Evolutionary conservation across 2,113 vertebrate genomes (phyloP).

Genomic region (Paracanthobrama guichenoti): DNA sequence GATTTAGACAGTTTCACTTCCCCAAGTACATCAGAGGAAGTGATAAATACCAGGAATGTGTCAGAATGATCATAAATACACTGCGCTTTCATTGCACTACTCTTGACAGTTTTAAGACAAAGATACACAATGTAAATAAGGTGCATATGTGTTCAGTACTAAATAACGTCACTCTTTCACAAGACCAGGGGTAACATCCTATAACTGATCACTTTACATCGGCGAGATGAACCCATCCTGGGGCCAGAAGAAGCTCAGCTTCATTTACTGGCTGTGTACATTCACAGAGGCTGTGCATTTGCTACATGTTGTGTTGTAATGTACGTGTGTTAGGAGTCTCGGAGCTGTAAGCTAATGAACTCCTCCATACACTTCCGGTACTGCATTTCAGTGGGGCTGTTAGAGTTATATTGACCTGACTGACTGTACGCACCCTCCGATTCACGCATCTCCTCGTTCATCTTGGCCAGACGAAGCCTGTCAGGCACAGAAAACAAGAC

Average conservation of each 20-base stretch:
- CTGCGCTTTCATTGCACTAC: too few relatives aligned
- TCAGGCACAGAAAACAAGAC: neutral
- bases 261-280: neutral
- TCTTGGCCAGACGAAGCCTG: constrained; percentile 94
- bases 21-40: neutral
- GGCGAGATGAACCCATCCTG: neutral
- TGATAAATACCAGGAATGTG: constrained; percentile 16
- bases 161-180: neutral
- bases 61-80: neutral
- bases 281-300: neutral
- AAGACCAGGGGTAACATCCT: neutral
- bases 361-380: constrained; percentile 96
- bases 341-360: constrained; percentile 92
- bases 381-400: constrained; percentile 94
- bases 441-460: constrained; percentile 99
- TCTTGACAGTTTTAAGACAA: neutral
- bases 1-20: neutral
- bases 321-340: constrained; percentile 73
- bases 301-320: neutral
- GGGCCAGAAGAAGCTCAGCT: neutral
- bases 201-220: neutral
- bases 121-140: neutral
- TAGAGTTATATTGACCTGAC: constrained; percentile 96
- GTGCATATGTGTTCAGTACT: neutral
- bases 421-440: constrained; percentile 94